Conservation (phyloP, 1,140 invertebrate species). For the Lanistes nyassanus region DNA sequence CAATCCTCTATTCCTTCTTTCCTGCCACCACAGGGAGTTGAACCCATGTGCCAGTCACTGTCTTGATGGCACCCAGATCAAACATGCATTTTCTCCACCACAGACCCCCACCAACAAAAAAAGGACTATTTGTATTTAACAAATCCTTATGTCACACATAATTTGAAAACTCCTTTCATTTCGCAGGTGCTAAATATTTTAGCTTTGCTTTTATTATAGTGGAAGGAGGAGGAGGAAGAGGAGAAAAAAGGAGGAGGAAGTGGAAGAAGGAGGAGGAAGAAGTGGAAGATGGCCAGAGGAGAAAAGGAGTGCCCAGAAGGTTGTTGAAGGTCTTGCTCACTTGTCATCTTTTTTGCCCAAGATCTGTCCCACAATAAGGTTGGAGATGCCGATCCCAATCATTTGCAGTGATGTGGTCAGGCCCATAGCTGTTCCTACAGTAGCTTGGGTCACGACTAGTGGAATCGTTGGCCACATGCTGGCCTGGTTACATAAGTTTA, state of each 20-base stretch:
- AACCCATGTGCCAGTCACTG: no score
- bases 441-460: slow-evolving; percentile 64
- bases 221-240: neutral
- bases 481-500: slow-evolving; percentile 50
- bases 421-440: slow-evolving; percentile 68
- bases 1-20: no score
- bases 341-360: slow-evolving; percentile 49
- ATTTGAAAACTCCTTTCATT: no score
- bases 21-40: no score
- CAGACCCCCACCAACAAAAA: no score
- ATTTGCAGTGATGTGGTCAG: slow-evolving; percentile 68
- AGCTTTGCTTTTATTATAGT: no score
- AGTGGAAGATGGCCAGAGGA: no score
- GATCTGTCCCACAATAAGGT: slow-evolving; percentile 66
- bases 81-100: no score
- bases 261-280: neutral
- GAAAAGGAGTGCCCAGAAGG: neutral
- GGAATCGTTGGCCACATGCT: slow-evolving; percentile 69
- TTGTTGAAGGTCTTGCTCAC: neutral
- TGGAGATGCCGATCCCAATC: slow-evolving; percentile 68
- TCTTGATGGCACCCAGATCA: no score
- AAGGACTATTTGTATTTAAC: no score
- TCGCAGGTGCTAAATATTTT: no score
- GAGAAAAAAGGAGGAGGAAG: neutral
- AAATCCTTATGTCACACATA: no score